These are phyloP conservation scores for Sigmodon hispidus DNA, from an alignment of 2,113 vertebrate genomes.

Conservation along the genomic window DNA sequence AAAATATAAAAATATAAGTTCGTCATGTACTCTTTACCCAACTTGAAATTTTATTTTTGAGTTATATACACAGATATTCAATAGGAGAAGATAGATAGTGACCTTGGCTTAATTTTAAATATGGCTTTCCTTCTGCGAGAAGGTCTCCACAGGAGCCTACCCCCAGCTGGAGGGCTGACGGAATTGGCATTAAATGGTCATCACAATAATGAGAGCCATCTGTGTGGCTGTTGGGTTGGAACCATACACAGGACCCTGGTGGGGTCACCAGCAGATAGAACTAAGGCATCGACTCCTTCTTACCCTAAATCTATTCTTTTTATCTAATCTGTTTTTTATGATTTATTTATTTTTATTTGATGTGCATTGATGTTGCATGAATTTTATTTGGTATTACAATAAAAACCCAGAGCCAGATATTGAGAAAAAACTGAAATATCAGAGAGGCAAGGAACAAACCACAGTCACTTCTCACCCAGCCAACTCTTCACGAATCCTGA, in stretches of 20 bases:
- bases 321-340: not conserved
- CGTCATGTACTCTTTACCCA: not conserved
- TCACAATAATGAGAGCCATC: not conserved
- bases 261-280: not conserved
- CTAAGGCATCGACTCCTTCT: not conserved
- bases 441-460: too few relatives aligned
- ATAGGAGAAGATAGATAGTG: not conserved
- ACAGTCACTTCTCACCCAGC: too few relatives aligned
- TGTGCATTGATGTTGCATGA: not conserved
- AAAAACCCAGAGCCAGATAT: too few relatives aligned
- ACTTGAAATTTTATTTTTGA: constrained; percentile 13
- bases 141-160: not conserved
- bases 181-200: not conserved
- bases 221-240: not conserved
- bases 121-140: not conserved
- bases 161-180: not conserved
- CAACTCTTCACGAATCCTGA: too few relatives aligned
- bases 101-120: constrained; percentile 5
- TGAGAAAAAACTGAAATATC: too few relatives aligned
- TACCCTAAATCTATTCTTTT: not conserved
- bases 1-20: constrained; percentile 6
- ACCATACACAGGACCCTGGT: not conserved
- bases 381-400: too few relatives aligned
- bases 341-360: not conserved
- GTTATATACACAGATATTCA: constrained; percentile 1